Evolutionary conservation across 2,888 invertebrate species (phyloP), one percentile per base, ranked within the genome.

Genomic region (Tanaodytes sp.): DNA sequence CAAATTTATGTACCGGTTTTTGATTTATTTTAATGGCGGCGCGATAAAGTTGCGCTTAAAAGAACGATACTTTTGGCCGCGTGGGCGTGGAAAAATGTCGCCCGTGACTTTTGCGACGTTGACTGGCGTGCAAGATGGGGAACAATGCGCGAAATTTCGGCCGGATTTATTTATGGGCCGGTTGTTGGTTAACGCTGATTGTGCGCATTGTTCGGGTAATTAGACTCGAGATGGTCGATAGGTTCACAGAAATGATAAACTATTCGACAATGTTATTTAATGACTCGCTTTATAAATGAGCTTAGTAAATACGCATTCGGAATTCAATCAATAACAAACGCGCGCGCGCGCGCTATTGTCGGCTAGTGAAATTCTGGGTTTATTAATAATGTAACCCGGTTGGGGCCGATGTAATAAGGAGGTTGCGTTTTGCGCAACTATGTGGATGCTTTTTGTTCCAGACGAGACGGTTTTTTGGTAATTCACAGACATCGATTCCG

Each of bases 41-140:
- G n/a, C n/a, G n/a, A 46, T 58, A 59, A 46, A 65, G 52, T 9
- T 19, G 58, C 16, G 36, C 54, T 59, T 46, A 48, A 42, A 59
- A 37, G 42, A 37, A 54, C 45, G n/a, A n/a, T n/a, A n/a, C n/a
- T n/a, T n/a, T n/a, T n/a, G n/a, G n/a, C n/a, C n/a, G n/a, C n/a
- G n/a, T n/a, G n/a, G n/a, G n/a, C n/a, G n/a, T n/a, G n/a, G n/a
- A n/a, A n/a, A n/a, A n/a, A n/a, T n/a, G n/a, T n/a, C n/a, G n/a
- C n/a, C n/a, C n/a, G n/a, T n/a, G n/a, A n/a, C n/a, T n/a, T n/a
- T n/a, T n/a, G n/a, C n/a, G n/a, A n/a, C n/a, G n/a, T n/a, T n/a
- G n/a, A n/a, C n/a, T n/a, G n/a, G n/a, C n/a, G n/a, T n/a, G n/a
- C n/a, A n/a, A n/a, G n/a, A n/a, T n/a, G n/a, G n/a, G n/a, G n/a